These are phyloP conservation scores for Arctopsyche grandis DNA, from an alignment of 1,140 invertebrate genomes.

Conservation along the genomic window DNA sequence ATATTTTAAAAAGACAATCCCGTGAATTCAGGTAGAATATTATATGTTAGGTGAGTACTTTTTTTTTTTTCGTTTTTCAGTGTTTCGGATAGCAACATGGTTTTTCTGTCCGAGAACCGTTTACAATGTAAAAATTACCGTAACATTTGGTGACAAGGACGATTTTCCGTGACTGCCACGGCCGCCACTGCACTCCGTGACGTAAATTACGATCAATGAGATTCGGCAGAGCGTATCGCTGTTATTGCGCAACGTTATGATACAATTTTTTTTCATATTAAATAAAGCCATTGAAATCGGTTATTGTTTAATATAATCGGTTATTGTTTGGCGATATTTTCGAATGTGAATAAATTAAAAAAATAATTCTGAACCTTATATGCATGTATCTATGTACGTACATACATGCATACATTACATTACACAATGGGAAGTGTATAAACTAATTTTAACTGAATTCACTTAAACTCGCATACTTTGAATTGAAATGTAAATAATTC, in stretches of 20 bases:
- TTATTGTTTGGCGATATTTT: not conserved
- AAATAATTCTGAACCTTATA: too few species aligned
- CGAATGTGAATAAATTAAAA: too few species aligned
- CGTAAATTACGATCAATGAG: constrained; percentile 4
- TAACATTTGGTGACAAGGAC: constrained; percentile 28
- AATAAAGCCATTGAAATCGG: not conserved
- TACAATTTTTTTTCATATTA: not conserved
- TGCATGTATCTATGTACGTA: too few species aligned
- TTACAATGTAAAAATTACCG: constrained; percentile 19
- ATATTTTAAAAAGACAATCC: not conserved
- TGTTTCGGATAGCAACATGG: too few species aligned
- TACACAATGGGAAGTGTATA: too few species aligned
- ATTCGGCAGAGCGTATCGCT: not conserved
- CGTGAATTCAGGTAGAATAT: not conserved
- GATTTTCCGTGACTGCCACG: constrained; percentile 24
- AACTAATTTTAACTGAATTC: too few species aligned
- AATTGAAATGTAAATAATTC: not conserved
- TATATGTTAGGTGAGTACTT: too few species aligned
- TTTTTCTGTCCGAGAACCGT: not conserved
- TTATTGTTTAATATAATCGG: not conserved
- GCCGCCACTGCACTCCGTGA: not conserved
- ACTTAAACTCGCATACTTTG: too few species aligned
- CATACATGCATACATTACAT: too few species aligned
- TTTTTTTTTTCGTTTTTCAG: not conserved
- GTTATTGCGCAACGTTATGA: not conserved